Conservation (phyloP, 2,797 vertebrate species). For the Decapterus maruadsi region DNA sequence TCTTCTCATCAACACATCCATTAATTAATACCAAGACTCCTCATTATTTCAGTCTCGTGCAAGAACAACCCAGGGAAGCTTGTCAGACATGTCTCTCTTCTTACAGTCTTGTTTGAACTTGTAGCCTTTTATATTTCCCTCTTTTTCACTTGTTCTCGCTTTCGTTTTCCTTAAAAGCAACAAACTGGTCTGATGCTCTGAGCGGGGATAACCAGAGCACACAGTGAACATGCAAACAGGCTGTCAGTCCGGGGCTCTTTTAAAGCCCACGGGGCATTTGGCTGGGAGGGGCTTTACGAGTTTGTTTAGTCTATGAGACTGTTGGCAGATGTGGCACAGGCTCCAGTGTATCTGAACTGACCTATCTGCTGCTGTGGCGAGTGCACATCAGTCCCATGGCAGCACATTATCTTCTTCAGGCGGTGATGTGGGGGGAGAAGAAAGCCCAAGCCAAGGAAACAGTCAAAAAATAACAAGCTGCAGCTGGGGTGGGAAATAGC, state of each 20-base stretch:
- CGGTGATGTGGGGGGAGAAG: constrained; percentile 15
- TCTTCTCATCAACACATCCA: constrained; percentile 70
- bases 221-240: constrained; percentile 60
- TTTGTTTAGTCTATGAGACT: constrained; percentile 79
- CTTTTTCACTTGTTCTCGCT: constrained; percentile 44
- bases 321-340: constrained; percentile 71
- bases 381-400: constrained; percentile 27
- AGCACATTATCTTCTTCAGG: constrained; percentile 32
- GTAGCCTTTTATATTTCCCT: constrained; percentile 39
- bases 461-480: constrained; percentile 42
- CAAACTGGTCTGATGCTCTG: constrained; percentile 57
- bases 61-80: constrained; percentile 49
- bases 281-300: constrained; percentile 50
- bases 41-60: constrained; percentile 60
- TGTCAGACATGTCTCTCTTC: constrained; percentile 41
- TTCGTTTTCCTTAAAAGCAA: constrained; percentile 58
- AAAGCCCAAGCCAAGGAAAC: constrained; percentile 23
- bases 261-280: constrained; percentile 55
- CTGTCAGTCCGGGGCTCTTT: constrained; percentile 55
- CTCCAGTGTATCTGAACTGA: constrained; percentile 59
- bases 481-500: constrained; percentile 25
- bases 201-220: constrained; percentile 5
- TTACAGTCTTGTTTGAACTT: constrained; percentile 58
- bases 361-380: constrained; percentile 41
- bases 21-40: constrained; percentile 69